Conservation (phyloP, 1,140 invertebrate species). For the Panulirus ornatus region DNA sequence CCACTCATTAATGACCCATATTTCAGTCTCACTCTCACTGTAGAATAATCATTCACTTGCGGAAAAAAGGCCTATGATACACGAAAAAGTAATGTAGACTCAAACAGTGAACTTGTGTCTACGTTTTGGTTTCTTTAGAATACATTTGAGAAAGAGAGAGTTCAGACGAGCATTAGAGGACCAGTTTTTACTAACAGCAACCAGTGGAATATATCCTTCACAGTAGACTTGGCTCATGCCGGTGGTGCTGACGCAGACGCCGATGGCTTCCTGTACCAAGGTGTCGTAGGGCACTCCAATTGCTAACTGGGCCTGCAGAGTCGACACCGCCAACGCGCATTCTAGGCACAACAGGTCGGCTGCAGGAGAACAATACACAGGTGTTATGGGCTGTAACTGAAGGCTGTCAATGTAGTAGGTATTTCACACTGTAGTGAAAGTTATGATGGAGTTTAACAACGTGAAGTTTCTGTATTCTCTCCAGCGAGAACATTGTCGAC, state of each 20-base stretch:
- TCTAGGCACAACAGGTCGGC: conserved; percentile 6
- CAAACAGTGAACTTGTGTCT: background rate
- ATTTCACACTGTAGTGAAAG: too few relatives aligned
- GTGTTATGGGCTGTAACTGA: background rate
- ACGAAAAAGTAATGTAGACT: background rate
- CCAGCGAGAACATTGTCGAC: too few relatives aligned
- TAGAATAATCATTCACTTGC: background rate
- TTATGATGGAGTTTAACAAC: background rate
- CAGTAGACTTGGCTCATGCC: conserved; percentile 18
- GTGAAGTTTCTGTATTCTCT: background rate
- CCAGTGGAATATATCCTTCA: conserved; percentile 7
- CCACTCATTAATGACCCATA: too few relatives aligned
- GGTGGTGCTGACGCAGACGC: background rate
- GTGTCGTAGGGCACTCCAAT: background rate
- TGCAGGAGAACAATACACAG: background rate
- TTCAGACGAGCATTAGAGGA: background rate
- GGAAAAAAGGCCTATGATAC: background rate
- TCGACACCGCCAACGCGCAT: conserved; percentile 25
- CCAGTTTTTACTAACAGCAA: conserved; percentile 1
- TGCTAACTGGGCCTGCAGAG: conserved; percentile 19
- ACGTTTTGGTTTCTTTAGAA: too few relatives aligned
- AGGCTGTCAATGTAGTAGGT: too few relatives aligned
- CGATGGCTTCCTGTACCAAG: conserved; percentile 23
- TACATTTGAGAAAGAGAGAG: background rate
- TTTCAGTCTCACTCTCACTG: background rate